Conservation (phyloP, 2,797 vertebrate species). For the Trematomus bernacchii region DNA sequence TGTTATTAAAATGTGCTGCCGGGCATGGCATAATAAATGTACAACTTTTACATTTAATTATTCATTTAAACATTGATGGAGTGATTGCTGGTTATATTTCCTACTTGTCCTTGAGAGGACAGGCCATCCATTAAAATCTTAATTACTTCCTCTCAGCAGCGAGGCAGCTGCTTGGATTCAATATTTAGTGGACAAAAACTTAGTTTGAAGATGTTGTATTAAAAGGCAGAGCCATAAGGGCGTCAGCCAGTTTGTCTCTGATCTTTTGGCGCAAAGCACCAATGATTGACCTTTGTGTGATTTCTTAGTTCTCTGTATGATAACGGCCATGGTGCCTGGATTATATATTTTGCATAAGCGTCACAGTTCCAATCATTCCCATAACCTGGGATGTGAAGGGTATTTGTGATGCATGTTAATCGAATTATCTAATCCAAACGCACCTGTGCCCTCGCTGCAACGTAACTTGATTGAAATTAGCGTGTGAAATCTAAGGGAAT, state of each 20-base stretch:
- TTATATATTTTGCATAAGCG: not conserved
- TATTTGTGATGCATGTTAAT: slow-evolving; percentile 38
- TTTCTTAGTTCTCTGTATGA: slow-evolving; percentile 2
- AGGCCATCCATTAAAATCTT: slow-evolving; percentile 2
- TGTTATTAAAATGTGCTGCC: not conserved
- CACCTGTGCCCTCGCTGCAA: slow-evolving; percentile 30
- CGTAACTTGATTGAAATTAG: slow-evolving; percentile 37
- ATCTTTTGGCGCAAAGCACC: not conserved
- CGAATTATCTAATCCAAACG: slow-evolving; percentile 26
- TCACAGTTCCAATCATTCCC: not conserved
- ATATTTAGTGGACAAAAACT: not conserved
- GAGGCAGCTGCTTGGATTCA: slow-evolving; percentile 7
- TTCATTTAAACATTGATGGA: slow-evolving; percentile 26
- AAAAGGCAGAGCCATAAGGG: not conserved
- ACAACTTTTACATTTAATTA: not conserved
- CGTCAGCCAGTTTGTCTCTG: not conserved
- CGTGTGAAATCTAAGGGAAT: slow-evolving; percentile 41
- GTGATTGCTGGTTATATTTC: slow-evolving; percentile 5
- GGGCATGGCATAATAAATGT: not conserved
- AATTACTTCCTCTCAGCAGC: slow-evolving; percentile 21
- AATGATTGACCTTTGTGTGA: not conserved
- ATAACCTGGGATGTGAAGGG: slow-evolving; percentile 7
- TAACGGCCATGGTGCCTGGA: not conserved
- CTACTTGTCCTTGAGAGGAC: slow-evolving; percentile 37
- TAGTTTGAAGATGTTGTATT: slow-evolving; percentile 3